A percentile compares a stretch with the other conserved stretches of the same genome.
These are phyloP conservation scores for Cheilosia impressa DNA, from an alignment of 2,888 invertebrate genomes.

Conservation along the genomic window DNA sequence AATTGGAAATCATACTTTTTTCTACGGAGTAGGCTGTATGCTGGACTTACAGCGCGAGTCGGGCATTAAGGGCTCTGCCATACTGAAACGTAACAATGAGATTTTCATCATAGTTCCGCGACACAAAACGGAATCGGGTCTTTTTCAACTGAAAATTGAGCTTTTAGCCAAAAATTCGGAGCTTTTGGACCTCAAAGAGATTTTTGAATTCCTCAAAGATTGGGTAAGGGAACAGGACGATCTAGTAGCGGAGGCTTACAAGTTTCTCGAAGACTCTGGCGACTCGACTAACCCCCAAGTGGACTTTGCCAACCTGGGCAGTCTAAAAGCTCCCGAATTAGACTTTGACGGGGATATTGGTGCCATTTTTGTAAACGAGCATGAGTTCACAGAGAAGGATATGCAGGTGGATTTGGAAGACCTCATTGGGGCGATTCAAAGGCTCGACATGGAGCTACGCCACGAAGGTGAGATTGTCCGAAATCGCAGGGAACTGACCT, in stretches of 20 bases:
- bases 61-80: conserved; percentile 80
- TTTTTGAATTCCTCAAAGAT: conserved; percentile 78
- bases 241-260: conserved; percentile 76
- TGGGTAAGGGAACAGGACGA: conserved; percentile 80
- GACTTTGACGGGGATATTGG: conserved; percentile 77
- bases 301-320: conserved; percentile 68
- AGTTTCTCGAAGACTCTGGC: conserved; percentile 55
- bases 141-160: conserved; percentile 80
- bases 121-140: conserved; percentile 79
- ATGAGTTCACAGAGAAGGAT: conserved; percentile 79
- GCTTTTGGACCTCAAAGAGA: conserved; percentile 79
- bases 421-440: conserved; percentile 78
- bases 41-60: conserved; percentile 80
- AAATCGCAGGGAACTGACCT: conserved; percentile 68
- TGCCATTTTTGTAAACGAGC: conserved; percentile 79
- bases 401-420: conserved; percentile 77
- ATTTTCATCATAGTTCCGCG: conserved; percentile 81
- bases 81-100: conserved; percentile 77
- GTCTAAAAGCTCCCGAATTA: conserved; percentile 77
- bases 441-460: conserved; percentile 76
- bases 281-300: not conserved
- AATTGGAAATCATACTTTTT: conserved; percentile 76
- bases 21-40: conserved; percentile 80
- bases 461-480: conserved; percentile 24
- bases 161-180: conserved; percentile 80